Evolutionary conservation across 2,797 vertebrate genomes (phyloP).

Genomic region (Dromococcyx pavoninus): DNA sequence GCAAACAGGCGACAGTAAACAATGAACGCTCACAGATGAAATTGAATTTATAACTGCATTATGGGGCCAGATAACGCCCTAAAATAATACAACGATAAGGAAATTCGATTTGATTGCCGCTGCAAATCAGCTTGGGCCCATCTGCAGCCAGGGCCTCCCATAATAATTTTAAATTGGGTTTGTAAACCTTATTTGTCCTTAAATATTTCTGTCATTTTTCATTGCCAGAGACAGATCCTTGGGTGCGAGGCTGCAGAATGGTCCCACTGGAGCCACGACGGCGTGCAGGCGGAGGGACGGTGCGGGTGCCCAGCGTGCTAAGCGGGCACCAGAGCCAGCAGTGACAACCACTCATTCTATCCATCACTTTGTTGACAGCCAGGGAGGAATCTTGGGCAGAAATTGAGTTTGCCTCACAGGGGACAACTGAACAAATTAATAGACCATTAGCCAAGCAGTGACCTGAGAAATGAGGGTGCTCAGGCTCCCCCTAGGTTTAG

Average conservation of each 20-base stretch:
- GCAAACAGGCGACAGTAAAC: slow-evolving; percentile 92
- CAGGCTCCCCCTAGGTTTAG: slow-evolving; percentile 56
- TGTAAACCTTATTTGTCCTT: slow-evolving; percentile 84
- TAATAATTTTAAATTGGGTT: slow-evolving; percentile 84
- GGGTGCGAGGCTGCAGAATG: slow-evolving; percentile 53
- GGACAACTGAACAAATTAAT: slow-evolving; percentile 98
- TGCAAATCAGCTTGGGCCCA: slow-evolving; percentile 80
- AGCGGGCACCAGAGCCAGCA: slow-evolving; percentile 68
- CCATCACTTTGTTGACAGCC: slow-evolving; percentile 90
- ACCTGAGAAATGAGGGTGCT: slow-evolving; percentile 92
- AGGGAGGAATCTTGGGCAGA: slow-evolving; percentile 81
- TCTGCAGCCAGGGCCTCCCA: slow-evolving; percentile 76
- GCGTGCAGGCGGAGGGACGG: background rate
- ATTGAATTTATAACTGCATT: slow-evolving; percentile 97
- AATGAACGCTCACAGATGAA: slow-evolving; percentile 90
- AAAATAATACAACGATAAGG: slow-evolving; percentile 98
- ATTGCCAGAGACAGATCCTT: slow-evolving; percentile 78
- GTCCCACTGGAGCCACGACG: slow-evolving; percentile 40
- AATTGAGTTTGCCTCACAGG: slow-evolving; percentile 95
- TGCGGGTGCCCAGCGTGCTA: slow-evolving; percentile 66
- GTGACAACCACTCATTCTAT: slow-evolving; percentile 95
- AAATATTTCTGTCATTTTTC: slow-evolving; percentile 87
- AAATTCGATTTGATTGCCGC: slow-evolving; percentile 96
- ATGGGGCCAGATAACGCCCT: slow-evolving; percentile 93
- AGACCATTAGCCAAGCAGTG: slow-evolving; percentile 98